Base-by-base conservation (phyloP, 2,888 invertebrate genomes). In the Nephrotoma appendiculata region DNA sequence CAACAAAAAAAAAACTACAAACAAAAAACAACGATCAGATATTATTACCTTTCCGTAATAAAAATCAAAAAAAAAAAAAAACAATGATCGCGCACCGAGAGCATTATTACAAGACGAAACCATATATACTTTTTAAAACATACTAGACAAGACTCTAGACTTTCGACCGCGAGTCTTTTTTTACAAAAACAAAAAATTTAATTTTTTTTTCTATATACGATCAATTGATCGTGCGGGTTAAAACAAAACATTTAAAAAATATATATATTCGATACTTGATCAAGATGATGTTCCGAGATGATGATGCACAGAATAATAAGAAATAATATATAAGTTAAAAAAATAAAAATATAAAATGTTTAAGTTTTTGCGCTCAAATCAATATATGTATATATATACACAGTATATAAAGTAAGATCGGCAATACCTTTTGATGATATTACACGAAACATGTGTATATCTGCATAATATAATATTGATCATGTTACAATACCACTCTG, bases 401-500 rank as follows among this genome's bases (percentile, higher is more conserved):
- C 11, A 31, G 31, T 19, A 19, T 19, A 6, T 84, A n/a, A 48
- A 48, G n/a, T 84, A 84, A 41, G 41, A 84, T 84, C 84, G 85
- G 85, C 45, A 85, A 85, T 85, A 85, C 43, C 85, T 85, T 85
- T 85, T 85, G 84, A 84, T 85, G 85, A 85, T 85, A 85, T 85
- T 85, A 85, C 85, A 85, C 85, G 85, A 85, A 84, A 85, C 85
- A 85, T 85, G 44, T 85, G 85, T 85, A 71, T 71, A 85, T 85
- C 85, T 85, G 85, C 85, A 85, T 85, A 85, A 85, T 85, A 85
- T 85, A 85, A 45, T 85, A 85, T 85, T 85, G 85, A 85, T 85
- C 85, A 85, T 85, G 85, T 85, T 85, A 85, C 85, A 85, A 71
- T 71, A 71, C 71, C 71, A 71, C 71, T 71, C 71, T 71, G 71